Base-by-base conservation (phyloP, 2,888 invertebrate genomes). In the Panorpa germanica region DNA sequence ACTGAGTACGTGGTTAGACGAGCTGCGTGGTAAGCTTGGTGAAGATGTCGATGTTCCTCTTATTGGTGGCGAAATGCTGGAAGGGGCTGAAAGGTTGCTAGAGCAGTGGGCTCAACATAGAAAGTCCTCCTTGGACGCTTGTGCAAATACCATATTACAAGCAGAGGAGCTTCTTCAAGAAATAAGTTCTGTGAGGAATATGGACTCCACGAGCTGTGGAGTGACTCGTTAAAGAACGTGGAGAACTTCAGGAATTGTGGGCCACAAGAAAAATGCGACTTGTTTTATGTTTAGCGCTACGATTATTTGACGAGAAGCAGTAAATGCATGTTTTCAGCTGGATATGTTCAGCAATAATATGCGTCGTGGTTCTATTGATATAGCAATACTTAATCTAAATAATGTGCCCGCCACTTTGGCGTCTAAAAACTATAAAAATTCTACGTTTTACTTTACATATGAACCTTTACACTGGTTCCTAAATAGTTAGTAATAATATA, bases 21-120 rank as follows among this genome's bases (percentile, higher is more conserved):
- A 86, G 40, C 55, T 91, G 31, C 70, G 86, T 32, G 74, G 77
- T 43, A 86, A 81, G 44, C 57, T 78, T 30, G 50, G 52, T 22
- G 49, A 53, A 1, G 67, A 66, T 40, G n/a, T n/a, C n/a, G 65
- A 65, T 46, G 53, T 54, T n/a, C 45, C 54, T 27, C 23, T 17
- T 28, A 52, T 58, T 0, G 46, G 64, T 0, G 67, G 65, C 32
- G 85, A 85, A 43, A 74, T 75, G 42, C 66, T 90, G 30, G 90
- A 90, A 45, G 81, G 80, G 25, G 85, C 86, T 17, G 78, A 90
- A 45, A 65, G 86, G 23, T 65, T 86, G 25, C 55, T 93, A 37
- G 85, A 83, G 42, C 88, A 90, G 55, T 86, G 88, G 45, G 77
- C 80, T 15, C 83, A 86, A 47, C 90, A 91, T 50, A 67, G 90